phyloP scores from a whole-genome alignment of 2,797 vertebrate species.

The Telmatherina bonti region DNA sequence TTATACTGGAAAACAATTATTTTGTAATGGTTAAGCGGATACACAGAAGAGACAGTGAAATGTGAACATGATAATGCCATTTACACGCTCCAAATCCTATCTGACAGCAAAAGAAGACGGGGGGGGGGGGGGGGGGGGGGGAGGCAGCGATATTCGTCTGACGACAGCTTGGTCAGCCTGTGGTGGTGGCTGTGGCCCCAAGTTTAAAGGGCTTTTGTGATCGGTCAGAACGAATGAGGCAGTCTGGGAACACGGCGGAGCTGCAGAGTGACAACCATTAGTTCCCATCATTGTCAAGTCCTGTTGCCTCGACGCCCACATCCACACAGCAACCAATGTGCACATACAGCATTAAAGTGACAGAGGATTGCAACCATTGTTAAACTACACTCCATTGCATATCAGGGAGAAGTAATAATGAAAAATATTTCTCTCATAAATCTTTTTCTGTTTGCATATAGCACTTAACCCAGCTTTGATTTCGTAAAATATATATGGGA shows the following conservation, averaged over 20 bases:
- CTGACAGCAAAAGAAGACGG: constrained; percentile 57
- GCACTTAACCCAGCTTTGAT: constrained; percentile 74
- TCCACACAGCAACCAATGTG: constrained; percentile 82
- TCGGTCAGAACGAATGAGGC: constrained; percentile 76
- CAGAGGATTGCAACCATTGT: constrained; percentile 81
- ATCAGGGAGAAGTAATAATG: constrained; percentile 80
- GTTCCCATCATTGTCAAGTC: constrained; percentile 82
- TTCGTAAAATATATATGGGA: constrained; percentile 69
- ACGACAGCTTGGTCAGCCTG: constrained; percentile 61
- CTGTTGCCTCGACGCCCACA: constrained; percentile 76
- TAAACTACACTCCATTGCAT: constrained; percentile 85
- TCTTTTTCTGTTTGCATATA: constrained; percentile 82
- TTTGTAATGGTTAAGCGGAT: constrained; percentile 70
- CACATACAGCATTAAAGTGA: constrained; percentile 88
- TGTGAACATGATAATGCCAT: constrained; percentile 79
- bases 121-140: constrained; percentile 8
- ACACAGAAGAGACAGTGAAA: constrained; percentile 79
- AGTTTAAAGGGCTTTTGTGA: constrained; percentile 64
- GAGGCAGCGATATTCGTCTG: constrained; percentile 66
- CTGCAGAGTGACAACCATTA: constrained; percentile 79
- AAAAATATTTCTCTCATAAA: constrained; percentile 76
- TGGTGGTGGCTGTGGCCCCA: constrained; percentile 57
- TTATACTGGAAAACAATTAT: constrained; percentile 77
- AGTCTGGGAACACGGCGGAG: constrained; percentile 62
- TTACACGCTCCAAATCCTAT: constrained; percentile 79